A percentile compares a stretch with the other conserved stretches of the same genome.
phyloP scores from a whole-genome alignment of 2,113 vertebrate genomes.

The Pardalotus punctatus region DNA sequence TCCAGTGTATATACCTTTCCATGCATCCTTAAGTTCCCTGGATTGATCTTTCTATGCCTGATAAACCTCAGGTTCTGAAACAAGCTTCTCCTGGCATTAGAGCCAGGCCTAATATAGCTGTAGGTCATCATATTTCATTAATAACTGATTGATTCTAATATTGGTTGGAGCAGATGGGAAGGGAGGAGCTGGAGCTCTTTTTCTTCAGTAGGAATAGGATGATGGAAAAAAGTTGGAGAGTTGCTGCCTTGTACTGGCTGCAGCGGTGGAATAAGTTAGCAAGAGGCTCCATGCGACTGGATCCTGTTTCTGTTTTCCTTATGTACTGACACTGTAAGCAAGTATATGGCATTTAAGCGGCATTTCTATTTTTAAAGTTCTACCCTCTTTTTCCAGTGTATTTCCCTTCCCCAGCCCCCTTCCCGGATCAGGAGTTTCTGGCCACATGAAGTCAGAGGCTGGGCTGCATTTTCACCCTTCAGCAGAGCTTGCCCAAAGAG shows the following conservation, averaged over 20 bases:
- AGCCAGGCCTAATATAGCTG: background rate
- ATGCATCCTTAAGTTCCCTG: background rate
- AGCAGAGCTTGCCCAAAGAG: background rate
- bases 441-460: background rate
- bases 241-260: slow-evolving; percentile 19
- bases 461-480: background rate
- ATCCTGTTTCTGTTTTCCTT: slow-evolving; percentile 55
- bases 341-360: slow-evolving; percentile 10
- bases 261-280: slow-evolving; percentile 57
- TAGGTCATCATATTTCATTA: slow-evolving; percentile 16
- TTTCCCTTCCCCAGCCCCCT: background rate
- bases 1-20: background rate
- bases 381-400: background rate
- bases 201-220: slow-evolving; percentile 1
- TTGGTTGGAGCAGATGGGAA: background rate
- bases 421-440: background rate
- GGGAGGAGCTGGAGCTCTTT: slow-evolving; percentile 9
- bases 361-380: slow-evolving; percentile 36
- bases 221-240: slow-evolving; percentile 48
- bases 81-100: background rate
- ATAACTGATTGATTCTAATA: slow-evolving; percentile 29
- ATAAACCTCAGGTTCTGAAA: background rate
- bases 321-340: slow-evolving; percentile 20
- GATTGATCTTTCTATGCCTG: background rate
- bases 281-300: slow-evolving; percentile 42